phyloP scores from a whole-genome alignment of 2,113 vertebrate genomes.

The Penelope pileata region DNA sequence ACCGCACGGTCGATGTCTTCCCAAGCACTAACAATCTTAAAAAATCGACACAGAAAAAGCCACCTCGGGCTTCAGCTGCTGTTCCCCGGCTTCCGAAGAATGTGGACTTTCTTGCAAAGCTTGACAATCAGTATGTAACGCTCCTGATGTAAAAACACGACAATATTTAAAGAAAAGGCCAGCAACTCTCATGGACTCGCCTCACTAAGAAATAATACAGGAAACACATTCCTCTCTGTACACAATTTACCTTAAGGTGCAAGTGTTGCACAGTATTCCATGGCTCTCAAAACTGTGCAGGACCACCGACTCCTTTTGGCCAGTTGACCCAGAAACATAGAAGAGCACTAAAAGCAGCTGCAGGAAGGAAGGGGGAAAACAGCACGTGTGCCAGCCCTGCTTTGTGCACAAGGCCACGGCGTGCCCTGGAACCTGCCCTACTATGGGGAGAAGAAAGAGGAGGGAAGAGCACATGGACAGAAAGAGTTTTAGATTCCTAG shows the following conservation, averaged over 20 bases:
- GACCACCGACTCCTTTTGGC: neutral
- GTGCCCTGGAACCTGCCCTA: neutral
- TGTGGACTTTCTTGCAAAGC: neutral
- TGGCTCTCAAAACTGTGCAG: neutral
- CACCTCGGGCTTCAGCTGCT: neutral
- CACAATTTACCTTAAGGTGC: neutral
- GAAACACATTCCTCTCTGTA: neutral
- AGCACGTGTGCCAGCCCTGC: neutral
- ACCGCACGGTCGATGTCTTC: neutral
- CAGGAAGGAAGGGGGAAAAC: neutral
- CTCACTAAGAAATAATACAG: neutral
- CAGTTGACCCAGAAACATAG: slow-evolving; percentile 48
- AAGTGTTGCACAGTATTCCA: neutral
- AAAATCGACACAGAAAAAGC: neutral
- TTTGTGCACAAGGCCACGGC: neutral
- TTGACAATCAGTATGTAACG: neutral
- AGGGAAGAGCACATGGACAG: neutral
- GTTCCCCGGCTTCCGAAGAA: neutral
- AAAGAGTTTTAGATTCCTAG: neutral
- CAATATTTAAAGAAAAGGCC: neutral
- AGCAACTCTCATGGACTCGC: neutral
- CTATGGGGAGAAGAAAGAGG: slow-evolving; percentile 1
- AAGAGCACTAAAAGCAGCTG: neutral
- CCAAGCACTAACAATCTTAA: neutral
- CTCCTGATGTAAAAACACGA: neutral